Conservation (phyloP, 2,113 vertebrate genomes). For the Caloenas nicobarica region DNA sequence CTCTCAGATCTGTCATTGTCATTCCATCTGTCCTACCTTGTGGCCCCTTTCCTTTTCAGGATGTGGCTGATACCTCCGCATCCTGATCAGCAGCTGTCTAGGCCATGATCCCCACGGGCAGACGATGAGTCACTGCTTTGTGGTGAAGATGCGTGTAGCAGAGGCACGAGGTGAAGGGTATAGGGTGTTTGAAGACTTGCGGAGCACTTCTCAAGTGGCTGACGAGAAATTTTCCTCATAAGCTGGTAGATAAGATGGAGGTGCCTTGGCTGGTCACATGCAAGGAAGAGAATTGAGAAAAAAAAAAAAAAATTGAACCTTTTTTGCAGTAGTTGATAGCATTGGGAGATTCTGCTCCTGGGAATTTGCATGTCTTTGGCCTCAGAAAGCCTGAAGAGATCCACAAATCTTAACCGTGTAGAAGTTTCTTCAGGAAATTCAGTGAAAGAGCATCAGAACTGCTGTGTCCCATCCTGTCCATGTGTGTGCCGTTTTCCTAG, state of each 20-base stretch:
- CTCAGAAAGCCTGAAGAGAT: not conserved
- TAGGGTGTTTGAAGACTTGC: not conserved
- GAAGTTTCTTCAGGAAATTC: not conserved
- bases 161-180: not conserved
- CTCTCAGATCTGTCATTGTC: not conserved
- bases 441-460: not conserved
- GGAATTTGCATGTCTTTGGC: not conserved
- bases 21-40: not conserved
- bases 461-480: not conserved
- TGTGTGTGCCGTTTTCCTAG: not conserved
- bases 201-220: not conserved
- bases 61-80: constrained; percentile 9
- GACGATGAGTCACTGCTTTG: not conserved
- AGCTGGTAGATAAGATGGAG: not conserved
- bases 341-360: not conserved
- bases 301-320: not conserved
- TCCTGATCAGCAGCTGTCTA: constrained; percentile 11
- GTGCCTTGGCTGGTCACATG: not conserved
- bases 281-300: not conserved
- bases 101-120: not conserved
- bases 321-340: not conserved
- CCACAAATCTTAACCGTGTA: not conserved
- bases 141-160: not conserved
- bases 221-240: not conserved
- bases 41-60: not conserved